These are phyloP conservation scores for Nibea albiflora DNA, from an alignment of 2,113 vertebrate species.

Conservation along the genomic window DNA sequence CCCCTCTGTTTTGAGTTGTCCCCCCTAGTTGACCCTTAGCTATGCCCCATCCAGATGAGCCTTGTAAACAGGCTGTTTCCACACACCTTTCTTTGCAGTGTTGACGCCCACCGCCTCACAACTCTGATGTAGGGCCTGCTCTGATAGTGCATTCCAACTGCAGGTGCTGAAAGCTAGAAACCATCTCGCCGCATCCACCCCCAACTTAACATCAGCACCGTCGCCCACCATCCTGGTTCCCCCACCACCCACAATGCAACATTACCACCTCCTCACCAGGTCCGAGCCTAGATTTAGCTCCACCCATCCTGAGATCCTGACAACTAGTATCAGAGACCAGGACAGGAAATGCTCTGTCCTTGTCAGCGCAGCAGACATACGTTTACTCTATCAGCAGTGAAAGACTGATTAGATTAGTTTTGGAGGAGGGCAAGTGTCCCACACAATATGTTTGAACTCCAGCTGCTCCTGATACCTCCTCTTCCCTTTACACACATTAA, in stretches of 20 bases:
- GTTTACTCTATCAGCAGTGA: constrained; percentile 84
- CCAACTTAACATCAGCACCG: constrained; percentile 48
- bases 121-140: constrained; percentile 77
- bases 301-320: constrained; percentile 55
- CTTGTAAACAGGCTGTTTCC: constrained; percentile 87
- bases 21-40: constrained; percentile 81
- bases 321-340: constrained; percentile 68
- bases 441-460: constrained; percentile 84
- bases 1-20: constrained; percentile 82
- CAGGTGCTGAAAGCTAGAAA: constrained; percentile 89
- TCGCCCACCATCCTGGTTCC: not conserved
- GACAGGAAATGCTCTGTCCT: constrained; percentile 91
- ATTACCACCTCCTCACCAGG: constrained; percentile 61
- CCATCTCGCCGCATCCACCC: constrained; percentile 63
- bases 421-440: constrained; percentile 69
- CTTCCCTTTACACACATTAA: constrained; percentile 71
- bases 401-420: constrained; percentile 86
- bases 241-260: constrained; percentile 69
- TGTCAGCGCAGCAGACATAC: constrained; percentile 85
- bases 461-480: constrained; percentile 76
- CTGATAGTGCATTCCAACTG: constrained; percentile 79
- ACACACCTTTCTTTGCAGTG: constrained; percentile 81
- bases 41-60: constrained; percentile 81
- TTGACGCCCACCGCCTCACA: constrained; percentile 82
- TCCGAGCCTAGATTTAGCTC: constrained; percentile 53